Conservation (phyloP, 2,888 invertebrate genomes). For the Antheraea yamamai region DNA sequence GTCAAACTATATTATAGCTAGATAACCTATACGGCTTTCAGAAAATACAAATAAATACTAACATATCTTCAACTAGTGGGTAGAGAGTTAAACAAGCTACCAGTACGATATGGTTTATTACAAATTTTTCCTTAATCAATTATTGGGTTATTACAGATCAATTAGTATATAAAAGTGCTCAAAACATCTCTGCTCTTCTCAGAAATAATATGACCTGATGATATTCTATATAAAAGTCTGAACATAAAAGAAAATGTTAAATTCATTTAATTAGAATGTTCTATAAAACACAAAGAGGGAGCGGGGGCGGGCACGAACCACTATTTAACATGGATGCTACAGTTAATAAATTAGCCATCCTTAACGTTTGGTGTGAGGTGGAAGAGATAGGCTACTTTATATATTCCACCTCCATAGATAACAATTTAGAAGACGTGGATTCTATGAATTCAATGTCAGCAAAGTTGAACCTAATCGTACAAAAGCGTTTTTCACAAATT, state of each 20-base stretch:
- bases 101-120: no score
- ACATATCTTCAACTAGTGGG: no score
- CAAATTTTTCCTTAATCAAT: no score
- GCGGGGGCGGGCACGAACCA: slow-evolving; percentile 18
- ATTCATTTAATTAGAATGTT: slow-evolving; percentile 15
- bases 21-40: no score
- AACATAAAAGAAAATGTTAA: not conserved
- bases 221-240: not conserved
- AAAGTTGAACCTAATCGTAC: not conserved
- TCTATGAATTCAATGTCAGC: not conserved
- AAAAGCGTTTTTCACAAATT: no score
- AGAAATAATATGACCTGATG: not conserved
- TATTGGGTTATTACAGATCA: no score
- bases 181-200: not conserved
- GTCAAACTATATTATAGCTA: no score
- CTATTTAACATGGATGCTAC: slow-evolving; percentile 36
- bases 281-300: slow-evolving; percentile 15
- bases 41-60: no score
- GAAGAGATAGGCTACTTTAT: not conserved
- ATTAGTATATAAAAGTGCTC: no score
- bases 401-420: not conserved
- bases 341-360: slow-evolving; percentile 40
- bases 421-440: not conserved
- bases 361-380: slow-evolving; percentile 22
- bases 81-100: no score